Percentiles rank a stretch among this genome's conserved stretches.
Conservation (phyloP, 2,113 vertebrate species). For the Leuciscus idus region DNA sequence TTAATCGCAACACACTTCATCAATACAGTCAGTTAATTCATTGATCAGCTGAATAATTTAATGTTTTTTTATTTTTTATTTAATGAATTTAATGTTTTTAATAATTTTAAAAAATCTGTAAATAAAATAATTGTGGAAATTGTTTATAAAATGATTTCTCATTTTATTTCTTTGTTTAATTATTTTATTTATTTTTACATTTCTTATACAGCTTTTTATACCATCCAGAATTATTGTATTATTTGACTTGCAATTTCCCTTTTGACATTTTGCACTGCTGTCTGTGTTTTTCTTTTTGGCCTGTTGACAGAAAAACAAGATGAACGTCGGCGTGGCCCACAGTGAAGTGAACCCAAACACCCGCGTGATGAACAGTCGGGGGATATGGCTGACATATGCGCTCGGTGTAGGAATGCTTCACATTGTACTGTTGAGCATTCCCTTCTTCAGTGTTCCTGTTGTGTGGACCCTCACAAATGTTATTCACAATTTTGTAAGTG, state of each 20-base stretch:
- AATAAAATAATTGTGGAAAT: too few species aligned
- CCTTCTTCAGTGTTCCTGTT: conserved; percentile 94
- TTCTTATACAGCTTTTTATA: not conserved
- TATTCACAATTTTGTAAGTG: conserved; percentile 96
- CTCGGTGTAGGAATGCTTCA: conserved; percentile 94
- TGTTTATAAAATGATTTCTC: too few species aligned
- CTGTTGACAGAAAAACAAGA: conserved; percentile 73
- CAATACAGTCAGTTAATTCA: not conserved
- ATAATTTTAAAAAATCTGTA: too few species aligned
- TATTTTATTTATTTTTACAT: not conserved
- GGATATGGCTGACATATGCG: conserved; percentile 96
- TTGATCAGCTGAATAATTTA: not conserved
- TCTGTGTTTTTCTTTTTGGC: not conserved
- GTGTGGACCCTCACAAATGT: conserved; percentile 98
- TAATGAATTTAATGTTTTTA: too few species aligned
- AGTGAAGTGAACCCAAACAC: conserved; percentile 99
- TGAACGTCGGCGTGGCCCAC: conserved; percentile 98
- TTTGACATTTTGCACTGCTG: not conserved
- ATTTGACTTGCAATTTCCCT: not conserved
- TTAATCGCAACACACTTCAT: not conserved
- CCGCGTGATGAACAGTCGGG: conserved; percentile 96
- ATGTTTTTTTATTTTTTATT: not conserved
- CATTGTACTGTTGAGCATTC: conserved; percentile 96
- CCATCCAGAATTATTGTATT: not conserved
- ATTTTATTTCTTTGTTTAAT: not conserved